Evolutionary conservation across 2,888 invertebrate species (phyloP).

Genomic region (Neuroscelio doddi): DNA sequence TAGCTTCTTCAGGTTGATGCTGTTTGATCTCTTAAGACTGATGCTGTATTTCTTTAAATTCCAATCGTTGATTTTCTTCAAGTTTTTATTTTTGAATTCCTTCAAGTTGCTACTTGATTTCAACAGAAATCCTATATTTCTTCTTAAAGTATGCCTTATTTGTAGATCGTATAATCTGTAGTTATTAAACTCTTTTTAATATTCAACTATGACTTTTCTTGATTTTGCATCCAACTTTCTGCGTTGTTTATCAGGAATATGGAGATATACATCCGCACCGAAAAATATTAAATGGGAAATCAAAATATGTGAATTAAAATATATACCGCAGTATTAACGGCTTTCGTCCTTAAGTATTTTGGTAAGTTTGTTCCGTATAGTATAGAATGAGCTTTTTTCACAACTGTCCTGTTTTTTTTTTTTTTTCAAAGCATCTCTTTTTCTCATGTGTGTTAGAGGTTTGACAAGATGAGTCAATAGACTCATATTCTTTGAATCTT

Average conservation of each 20-base stretch:
- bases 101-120: no score
- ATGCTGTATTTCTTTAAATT: no score
- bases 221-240: conserved; percentile 31
- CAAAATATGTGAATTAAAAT: conserved; percentile 21
- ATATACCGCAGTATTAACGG: conserved; percentile 35
- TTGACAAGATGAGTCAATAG: no score
- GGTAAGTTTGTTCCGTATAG: conserved; percentile 49
- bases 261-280: conserved; percentile 19
- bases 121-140: no score
- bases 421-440: conserved; percentile 19
- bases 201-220: conserved; percentile 30
- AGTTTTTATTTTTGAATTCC: no score
- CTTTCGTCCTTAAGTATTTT: conserved; percentile 22
- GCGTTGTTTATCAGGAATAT: no score
- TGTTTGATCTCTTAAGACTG: no score
- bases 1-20: no score
- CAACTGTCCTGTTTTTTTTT: no score
- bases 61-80: no score
- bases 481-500: conserved; percentile 12
- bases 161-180: conserved; percentile 25
- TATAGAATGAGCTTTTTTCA: no score
- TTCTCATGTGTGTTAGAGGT: conserved; percentile 27
- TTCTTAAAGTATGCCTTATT: conserved; percentile 13
- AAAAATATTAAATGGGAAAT: conserved; percentile 30
- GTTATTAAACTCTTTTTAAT: conserved; percentile 24